phyloP scores from a whole-genome alignment of 1,140 invertebrate species.

The Drosophila ercepeae region DNA sequence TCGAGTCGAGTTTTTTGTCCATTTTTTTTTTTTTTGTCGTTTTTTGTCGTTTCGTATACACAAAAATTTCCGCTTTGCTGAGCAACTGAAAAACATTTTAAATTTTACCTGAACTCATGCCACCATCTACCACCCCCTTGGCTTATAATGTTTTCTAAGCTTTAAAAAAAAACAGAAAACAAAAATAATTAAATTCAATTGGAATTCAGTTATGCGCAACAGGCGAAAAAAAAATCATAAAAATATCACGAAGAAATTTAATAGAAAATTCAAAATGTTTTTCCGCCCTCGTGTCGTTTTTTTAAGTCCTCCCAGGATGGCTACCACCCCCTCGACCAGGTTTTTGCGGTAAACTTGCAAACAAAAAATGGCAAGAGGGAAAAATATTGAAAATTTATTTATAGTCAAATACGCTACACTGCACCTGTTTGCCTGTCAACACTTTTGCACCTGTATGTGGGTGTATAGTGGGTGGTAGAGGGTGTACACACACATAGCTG shows the following conservation, averaged over 20 bases:
- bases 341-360: neutral
- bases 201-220: constrained; percentile 29
- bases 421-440: constrained; percentile 57
- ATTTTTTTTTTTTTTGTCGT: neutral
- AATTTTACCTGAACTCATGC: neutral
- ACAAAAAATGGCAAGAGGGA: constrained; percentile 3
- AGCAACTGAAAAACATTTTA: constrained; percentile 23
- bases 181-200: constrained; percentile 47
- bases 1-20: constrained; percentile 22
- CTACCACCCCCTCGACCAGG: too few relatives aligned
- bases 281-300: neutral
- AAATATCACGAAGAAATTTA: constrained; percentile 13
- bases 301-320: neutral
- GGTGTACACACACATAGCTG: constrained; percentile 38
- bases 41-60: constrained; percentile 15
- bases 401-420: constrained; percentile 73
- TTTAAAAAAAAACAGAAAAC: constrained; percentile 7
- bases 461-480: neutral
- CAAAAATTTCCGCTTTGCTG: constrained; percentile 30
- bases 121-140: neutral
- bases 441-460: neutral
- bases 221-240: constrained; percentile 1
- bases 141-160: constrained; percentile 21
- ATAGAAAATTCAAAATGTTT: constrained; percentile 30
- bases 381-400: constrained; percentile 78